Evolutionary conservation across 2,113 vertebrate species (phyloP).

Genomic region (Climacteris rufus): DNA sequence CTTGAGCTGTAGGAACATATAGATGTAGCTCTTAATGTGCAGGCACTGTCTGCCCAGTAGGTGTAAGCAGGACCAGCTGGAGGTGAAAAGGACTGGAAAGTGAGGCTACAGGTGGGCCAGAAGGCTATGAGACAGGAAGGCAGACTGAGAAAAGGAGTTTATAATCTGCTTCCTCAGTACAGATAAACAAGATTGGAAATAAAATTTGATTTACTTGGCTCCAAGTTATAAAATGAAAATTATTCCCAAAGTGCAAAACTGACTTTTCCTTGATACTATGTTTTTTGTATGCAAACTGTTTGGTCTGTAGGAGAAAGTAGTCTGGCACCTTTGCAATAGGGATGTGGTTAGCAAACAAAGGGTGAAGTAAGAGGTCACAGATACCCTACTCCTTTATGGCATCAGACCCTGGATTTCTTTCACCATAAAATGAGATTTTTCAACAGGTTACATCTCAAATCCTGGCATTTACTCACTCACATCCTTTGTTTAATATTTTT

Average conservation of each 20-base stretch:
- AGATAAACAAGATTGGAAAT: not conserved
- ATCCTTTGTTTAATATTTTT: not conserved
- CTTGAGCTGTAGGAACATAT: accelerated
- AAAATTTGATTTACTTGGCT: not conserved
- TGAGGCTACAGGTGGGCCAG: not conserved
- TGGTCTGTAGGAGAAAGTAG: not conserved
- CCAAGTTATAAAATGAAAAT: not conserved
- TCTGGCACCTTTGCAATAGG: not conserved
- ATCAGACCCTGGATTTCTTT: not conserved
- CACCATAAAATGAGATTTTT: not conserved
- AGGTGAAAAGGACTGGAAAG: not conserved
- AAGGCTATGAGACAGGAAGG: not conserved
- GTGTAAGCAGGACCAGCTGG: not conserved
- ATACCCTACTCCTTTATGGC: not conserved
- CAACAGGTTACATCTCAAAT: not conserved
- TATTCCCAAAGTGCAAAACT: not conserved
- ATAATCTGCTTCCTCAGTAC: not conserved
- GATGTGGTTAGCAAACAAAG: not conserved
- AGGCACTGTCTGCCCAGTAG: not conserved
- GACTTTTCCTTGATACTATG: not conserved
- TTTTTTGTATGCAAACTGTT: not conserved
- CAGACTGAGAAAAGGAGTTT: not conserved
- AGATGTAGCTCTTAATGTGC: not conserved
- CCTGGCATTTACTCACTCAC: not conserved
- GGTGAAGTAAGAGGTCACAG: not conserved